Conservation (phyloP, 2,113 vertebrate genomes). For the Tenebrosternarchus preto region DNA sequence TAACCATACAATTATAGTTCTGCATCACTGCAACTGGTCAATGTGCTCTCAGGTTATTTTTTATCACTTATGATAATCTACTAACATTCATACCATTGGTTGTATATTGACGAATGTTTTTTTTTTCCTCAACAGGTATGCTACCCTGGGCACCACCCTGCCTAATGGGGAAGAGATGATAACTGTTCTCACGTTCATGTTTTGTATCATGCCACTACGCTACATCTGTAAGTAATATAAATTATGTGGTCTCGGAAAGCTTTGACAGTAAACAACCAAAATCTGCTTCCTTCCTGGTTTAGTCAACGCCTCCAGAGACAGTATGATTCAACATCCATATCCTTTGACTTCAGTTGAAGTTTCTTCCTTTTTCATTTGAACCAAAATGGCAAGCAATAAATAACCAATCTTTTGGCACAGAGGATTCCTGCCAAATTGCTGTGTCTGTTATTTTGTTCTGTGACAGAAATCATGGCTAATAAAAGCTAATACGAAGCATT, state of each 20-base stretch:
- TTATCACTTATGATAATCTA: background rate
- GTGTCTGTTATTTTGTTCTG: background rate
- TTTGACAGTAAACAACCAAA: slow-evolving; percentile 22
- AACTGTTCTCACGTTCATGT: too few species aligned
- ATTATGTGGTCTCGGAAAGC: background rate
- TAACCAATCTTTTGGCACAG: background rate
- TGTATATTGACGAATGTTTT: background rate
- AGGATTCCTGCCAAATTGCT: background rate
- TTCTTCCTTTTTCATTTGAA: background rate
- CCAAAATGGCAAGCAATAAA: background rate
- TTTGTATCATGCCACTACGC: too few species aligned
- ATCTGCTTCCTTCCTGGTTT: slow-evolving; percentile 2
- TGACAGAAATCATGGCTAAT: background rate
- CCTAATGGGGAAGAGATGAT: background rate
- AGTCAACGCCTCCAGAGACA: slow-evolving; percentile 20
- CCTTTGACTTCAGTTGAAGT: background rate
- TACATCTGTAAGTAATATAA: slow-evolving; percentile 25
- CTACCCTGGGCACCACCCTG: background rate
- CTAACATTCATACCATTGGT: background rate
- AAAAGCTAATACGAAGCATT: background rate
- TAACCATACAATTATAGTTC: slow-evolving; percentile 48
- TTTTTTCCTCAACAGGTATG: background rate
- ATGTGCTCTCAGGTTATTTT: background rate
- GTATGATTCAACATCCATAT: background rate
- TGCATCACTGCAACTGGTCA: slow-evolving; percentile 25